Base-by-base conservation (phyloP, 2,888 invertebrate species). In the Entomobrya proxima region DNA sequence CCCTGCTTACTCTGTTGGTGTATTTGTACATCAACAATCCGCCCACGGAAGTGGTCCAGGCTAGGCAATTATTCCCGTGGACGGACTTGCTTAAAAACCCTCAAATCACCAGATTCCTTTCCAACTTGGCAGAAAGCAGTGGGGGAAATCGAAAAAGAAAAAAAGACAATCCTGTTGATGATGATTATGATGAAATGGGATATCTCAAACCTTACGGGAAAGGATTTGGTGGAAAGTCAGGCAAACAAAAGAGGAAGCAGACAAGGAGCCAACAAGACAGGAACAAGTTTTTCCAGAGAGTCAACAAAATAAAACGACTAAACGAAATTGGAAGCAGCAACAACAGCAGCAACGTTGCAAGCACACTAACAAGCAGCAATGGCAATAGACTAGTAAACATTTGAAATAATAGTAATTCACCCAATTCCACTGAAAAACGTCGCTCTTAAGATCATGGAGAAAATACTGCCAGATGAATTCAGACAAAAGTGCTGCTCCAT, bases 31-130 rank as follows among this genome's bases (percentile, higher is more conserved):
- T 88, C 3, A 88, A 89, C 44, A 89, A 89, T 84, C 90, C 90
- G 5, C 90, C 90, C 4, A 90, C 90, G n/a, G 90, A 90, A 80
- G 90, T 90, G 24, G 90, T 90, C 15, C 89, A 88, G 7, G 90
- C 90, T 0, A 74, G 88, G 21, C 76, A 78, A 30, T 30, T 83
- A 4, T 80, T 89, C 11, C 50, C 77, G 6, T 76, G 75, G 74
- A 67, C 61, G 15, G 77, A 85, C 5, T 47, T 87, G 4, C 37
- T 90, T 13, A 80, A 81, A 21, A 89, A 89, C 77, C 89, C 89
- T 9, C 86, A 80, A 40, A 58, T 90, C 9, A 40, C 88, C 1
- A 86, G 77, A 55, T 89, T 90, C 37, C 78, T 89, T 15, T 74
- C 83, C 0, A 78, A 67, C 32, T 32, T 89, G 2, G 30, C 81